Percentiles rank a stretch among this genome's conserved stretches.
Conservation (phyloP, 92 coral and sea anemone genomes). For the Umimayanthus kanabou region DNA sequence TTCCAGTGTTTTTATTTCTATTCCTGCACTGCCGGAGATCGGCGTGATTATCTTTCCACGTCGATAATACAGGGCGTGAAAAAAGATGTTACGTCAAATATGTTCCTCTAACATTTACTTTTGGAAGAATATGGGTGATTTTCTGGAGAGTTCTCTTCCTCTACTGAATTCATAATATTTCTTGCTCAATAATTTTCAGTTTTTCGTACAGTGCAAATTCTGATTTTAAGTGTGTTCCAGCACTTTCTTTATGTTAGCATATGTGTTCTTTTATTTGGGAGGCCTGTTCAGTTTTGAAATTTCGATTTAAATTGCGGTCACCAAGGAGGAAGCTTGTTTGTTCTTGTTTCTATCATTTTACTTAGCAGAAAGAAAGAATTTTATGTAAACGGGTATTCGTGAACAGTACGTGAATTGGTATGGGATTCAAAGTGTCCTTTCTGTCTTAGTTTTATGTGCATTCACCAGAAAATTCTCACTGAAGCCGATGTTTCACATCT, state of each 20-base stretch:
- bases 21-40: not conserved
- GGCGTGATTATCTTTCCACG: conserved; percentile 3
- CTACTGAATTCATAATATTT: not conserved
- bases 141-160: not conserved
- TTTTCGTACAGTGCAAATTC: not conserved
- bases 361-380: not conserved
- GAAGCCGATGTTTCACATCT: not conserved
- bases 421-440: not conserved
- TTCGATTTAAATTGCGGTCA: not conserved
- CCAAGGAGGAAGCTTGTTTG: conserved; percentile 7
- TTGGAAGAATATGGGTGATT: not conserved
- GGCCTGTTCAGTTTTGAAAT: not conserved
- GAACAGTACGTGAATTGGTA: not conserved
- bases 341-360: not conserved
- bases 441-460: no score
- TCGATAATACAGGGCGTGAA: conserved; percentile 8
- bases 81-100: not conserved
- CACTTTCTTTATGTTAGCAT: not conserved
- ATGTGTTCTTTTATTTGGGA: not conserved
- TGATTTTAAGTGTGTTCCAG: conserved; percentile 10
- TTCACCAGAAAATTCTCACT: not conserved
- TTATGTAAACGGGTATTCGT: not conserved
- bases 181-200: conserved; percentile 15
- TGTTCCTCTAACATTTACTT: not conserved
- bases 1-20: not conserved